These are phyloP conservation scores for Kryptolebias ocellatus DNA, from an alignment of 2,797 vertebrate genomes.

Conservation along the genomic window DNA sequence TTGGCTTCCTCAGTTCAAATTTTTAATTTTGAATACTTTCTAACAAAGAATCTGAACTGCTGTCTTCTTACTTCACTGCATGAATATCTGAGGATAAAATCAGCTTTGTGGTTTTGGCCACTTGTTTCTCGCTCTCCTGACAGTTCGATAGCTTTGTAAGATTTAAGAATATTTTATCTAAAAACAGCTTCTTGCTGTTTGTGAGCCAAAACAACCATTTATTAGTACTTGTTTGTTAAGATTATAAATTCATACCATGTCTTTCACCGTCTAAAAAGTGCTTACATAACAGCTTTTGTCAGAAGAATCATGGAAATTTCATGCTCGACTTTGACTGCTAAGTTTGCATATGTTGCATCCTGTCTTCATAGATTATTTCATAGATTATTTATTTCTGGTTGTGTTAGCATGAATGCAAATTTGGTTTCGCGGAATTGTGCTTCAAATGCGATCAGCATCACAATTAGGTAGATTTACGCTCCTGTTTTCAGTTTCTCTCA, in stretches of 20 bases:
- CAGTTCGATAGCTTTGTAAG: constrained; percentile 24
- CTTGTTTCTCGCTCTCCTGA: constrained; percentile 28
- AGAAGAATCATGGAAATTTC: too few species aligned
- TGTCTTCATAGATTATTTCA: not conserved
- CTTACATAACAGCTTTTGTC: too few species aligned
- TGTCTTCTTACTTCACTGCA: not conserved
- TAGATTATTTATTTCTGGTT: not conserved
- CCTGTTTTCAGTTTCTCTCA: not conserved
- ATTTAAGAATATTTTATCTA: constrained; percentile 11
- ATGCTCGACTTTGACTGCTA: not conserved
- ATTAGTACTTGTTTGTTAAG: too few species aligned
- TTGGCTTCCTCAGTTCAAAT: constrained; percentile 1
- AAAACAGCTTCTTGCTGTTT: not conserved
- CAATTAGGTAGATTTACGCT: not conserved
- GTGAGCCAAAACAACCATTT: not conserved
- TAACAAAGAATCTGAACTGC: not conserved
- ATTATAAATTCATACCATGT: too few species aligned
- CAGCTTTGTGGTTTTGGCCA: constrained; percentile 29
- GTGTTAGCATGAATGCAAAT: not conserved
- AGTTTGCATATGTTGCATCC: not conserved
- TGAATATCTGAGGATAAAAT: constrained; percentile 4
- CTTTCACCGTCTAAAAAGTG: too few species aligned
- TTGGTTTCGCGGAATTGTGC: not conserved
- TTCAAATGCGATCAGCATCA: not conserved
- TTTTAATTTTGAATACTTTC: constrained; percentile 7